phyloP scores from a whole-genome alignment of 2,113 vertebrate species.

The Hippocampus zosterae region DNA sequence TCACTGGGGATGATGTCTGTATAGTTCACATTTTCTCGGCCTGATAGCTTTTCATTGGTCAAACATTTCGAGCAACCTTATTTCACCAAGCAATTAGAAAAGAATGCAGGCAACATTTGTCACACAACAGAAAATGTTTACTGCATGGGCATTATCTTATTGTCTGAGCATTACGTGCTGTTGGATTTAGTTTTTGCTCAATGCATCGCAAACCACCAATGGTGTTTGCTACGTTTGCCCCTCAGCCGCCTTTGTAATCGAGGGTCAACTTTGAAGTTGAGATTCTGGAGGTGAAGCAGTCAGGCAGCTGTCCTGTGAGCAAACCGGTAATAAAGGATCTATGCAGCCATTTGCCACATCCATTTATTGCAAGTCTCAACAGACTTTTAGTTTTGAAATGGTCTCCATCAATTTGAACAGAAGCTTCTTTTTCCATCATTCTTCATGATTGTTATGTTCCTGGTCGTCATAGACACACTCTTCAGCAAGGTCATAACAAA shows the following conservation, averaged over 20 bases:
- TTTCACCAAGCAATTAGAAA: not conserved
- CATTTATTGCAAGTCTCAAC: no score
- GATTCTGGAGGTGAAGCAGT: not conserved
- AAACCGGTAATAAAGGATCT: not conserved
- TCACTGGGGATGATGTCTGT: constrained; percentile 25
- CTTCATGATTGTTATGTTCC: no score
- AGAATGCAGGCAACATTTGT: not conserved
- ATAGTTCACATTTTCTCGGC: not conserved
- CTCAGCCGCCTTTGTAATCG: constrained; percentile 6
- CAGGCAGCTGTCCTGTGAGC: not conserved
- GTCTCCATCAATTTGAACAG: no score
- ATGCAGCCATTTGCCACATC: not conserved
- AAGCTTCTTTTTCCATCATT: no score
- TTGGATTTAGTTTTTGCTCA: constrained; percentile 10
- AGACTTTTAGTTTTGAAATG: no score
- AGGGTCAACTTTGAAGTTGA: constrained; percentile 14
- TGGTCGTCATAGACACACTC: no score
- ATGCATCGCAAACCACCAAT: not conserved
- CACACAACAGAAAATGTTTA: not conserved
- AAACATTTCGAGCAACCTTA: not conserved
- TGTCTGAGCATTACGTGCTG: not conserved
- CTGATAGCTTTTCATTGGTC: not conserved
- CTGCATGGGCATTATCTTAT: not conserved
- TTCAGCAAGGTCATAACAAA: not conserved
- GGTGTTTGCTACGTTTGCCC: not conserved